phyloP scores from a whole-genome alignment of 2,888 invertebrate species.

The Heteromyza rotundicornis region DNA sequence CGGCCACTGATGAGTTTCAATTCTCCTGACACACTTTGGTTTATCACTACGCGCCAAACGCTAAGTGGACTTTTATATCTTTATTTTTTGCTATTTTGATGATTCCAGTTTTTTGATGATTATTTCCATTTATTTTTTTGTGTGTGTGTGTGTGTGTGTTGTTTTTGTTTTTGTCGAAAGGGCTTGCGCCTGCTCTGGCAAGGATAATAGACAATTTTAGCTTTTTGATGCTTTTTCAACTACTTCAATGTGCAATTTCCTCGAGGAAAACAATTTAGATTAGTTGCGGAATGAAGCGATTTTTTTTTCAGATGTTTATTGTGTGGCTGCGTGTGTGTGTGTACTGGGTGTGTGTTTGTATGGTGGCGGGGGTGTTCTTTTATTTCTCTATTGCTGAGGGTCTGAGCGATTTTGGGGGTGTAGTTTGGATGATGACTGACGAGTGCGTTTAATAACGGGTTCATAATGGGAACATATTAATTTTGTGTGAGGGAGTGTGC shows the following conservation, averaged over 20 bases:
- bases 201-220: constrained; percentile 13
- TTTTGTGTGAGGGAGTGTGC: constrained; percentile 7
- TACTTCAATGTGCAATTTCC: constrained; percentile 17
- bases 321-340: neutral
- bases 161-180: neutral
- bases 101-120: neutral
- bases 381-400: neutral
- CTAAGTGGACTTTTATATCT: constrained; percentile 19
- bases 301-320: neutral
- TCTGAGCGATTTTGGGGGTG: neutral
- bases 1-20: constrained; percentile 23
- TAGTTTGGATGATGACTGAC: neutral
- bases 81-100: constrained; percentile 16
- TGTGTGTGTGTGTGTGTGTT: neutral
- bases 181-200: no score
- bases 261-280: constrained; percentile 28
- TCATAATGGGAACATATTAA: constrained; percentile 29
- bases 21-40: constrained; percentile 24
- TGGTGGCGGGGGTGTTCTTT: neutral
- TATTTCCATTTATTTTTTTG: no score
- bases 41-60: constrained; percentile 15
- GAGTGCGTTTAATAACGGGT: constrained; percentile 22
- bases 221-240: constrained; percentile 5
- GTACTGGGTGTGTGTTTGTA: neutral
- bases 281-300: constrained; percentile 26